A percentile compares a stretch with the other conserved stretches of the same genome.
Evolutionary conservation across 2,797 vertebrate genomes (phyloP).

Genomic region (Melanotaenia parkinsoni): DNA sequence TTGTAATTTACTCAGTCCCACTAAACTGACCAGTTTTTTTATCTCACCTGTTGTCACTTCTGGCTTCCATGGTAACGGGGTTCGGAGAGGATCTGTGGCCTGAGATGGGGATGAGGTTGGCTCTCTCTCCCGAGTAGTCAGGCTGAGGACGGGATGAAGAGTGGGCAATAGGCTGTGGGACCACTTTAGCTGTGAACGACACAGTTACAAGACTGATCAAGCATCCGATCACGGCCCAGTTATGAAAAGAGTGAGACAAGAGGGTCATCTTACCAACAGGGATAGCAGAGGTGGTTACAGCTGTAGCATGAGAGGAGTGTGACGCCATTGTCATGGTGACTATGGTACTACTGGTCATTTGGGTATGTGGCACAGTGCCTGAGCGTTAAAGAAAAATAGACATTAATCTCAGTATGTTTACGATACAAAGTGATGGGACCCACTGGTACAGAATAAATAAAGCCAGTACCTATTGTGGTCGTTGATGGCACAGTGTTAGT

Average conservation of each 20-base stretch:
- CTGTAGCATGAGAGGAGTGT: constrained; percentile 96
- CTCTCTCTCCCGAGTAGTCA: constrained; percentile 92
- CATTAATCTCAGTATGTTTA: neutral
- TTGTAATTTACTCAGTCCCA: too few species aligned
- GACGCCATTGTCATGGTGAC: constrained; percentile 98
- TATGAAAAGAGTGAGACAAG: neutral
- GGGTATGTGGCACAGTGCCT: constrained; percentile 93
- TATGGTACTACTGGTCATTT: constrained; percentile 93
- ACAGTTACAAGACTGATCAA: neutral
- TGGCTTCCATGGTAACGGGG: constrained; percentile 95
- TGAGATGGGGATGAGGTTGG: constrained; percentile 93
- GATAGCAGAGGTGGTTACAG: constrained; percentile 96
- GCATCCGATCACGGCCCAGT: neutral
- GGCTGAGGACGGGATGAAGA: constrained; percentile 94
- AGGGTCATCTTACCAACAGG: constrained; percentile 90
- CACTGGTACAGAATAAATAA: neutral
- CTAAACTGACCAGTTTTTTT: neutral
- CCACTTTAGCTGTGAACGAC: constrained; percentile 91
- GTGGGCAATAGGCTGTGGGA: constrained; percentile 96
- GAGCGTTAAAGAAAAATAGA: constrained; percentile 5
- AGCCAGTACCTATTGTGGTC: constrained; percentile 88
- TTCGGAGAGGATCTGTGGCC: constrained; percentile 95
- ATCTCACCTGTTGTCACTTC: constrained; percentile 93
- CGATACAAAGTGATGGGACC: neutral
- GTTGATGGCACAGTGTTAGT: constrained; percentile 94